Evolutionary conservation across 2,113 vertebrate species (phyloP), one percentile per base, ranked within the genome.

Genomic region (Syngnathus floridae): DNA sequence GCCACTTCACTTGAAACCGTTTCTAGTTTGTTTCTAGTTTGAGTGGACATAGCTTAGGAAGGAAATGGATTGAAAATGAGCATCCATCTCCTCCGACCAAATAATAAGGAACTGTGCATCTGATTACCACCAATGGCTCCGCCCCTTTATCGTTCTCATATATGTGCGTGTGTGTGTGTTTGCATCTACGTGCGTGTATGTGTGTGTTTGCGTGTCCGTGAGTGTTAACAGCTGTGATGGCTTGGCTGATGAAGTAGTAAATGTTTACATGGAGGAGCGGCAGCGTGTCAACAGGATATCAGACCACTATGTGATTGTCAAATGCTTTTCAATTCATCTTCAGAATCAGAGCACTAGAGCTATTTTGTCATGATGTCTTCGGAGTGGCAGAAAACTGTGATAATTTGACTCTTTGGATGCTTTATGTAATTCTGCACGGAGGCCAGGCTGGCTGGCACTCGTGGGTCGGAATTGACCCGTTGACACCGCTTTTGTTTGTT

Each of bases 361-460:
- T 19, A 26, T 54, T 54, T 12, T 12, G 10, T 21, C 21, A 13
- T 26, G 21, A 54, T 4, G 1, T 54, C 43, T 46, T 46, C 40
- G 9, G 12, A 41, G 12, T 5, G 40, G 40, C 40, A 41, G 13
- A 12, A 41, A 12, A 12, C 16, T 4, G 5, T 16, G 14, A 46
- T 31, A 3, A 31, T 31, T 31, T 31, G 26, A 31, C 72, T 61
- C 64, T 45, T 58, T 77, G 74, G 80, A 74, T 76, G 58, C 56
- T 69, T 84, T 80, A 84, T 76, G 71, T 85, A 83, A 84, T 81
- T 59, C 71, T 66, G 36, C 71, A 82, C 72, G 72, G 62, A 70
- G 71, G 31, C 65, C 69, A 68, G 71, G 69, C 66, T 66, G 65
- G 68, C 76, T 73, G 67, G 52, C 58, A 77, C 56, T 70, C 65